Base-by-base conservation (phyloP, 1,140 invertebrate genomes). In the Araneus ventricosus region DNA sequence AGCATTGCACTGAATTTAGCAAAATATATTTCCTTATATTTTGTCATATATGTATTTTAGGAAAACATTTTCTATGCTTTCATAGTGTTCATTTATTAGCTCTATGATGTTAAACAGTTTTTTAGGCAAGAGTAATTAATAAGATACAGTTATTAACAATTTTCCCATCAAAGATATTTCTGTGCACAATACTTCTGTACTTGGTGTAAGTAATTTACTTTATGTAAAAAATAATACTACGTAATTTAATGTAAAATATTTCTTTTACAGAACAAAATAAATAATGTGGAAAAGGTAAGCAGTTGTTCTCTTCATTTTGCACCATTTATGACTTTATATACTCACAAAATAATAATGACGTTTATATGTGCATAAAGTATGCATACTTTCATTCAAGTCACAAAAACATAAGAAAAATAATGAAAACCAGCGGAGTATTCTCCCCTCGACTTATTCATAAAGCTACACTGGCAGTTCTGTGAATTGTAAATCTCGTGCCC, bases 241-340 rank as follows among this genome's bases (percentile, higher is more conserved):
- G 20, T 39, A 86, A 86, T 8, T 34, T 59, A 67, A 87, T 61
- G 52, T 61, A 61, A 61, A 61, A 37, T 87, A 45, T 87, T 87
- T 61, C 85, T 61, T 87, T 61, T 61, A 87, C 52, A 22, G 52
- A 61, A 87, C 59, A 87, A 61, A 52, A 87, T 87, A 87, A 87
- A 59, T 61, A 61, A 61, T 63, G 52, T 37, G 82, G 27, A 10
- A 45, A 84, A 84, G 8, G 30, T 39, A 22, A 30, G 59, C 3
- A 30, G 3, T 27, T n/a, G n/a, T 30, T n/a, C 10, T 20, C 6
- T 6, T n/a, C 6, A 27, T 10, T 67, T 30, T 67, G 27, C 8
- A n/a, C 27, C 7, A n/a, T n/a, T 67, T 67, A 10, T 63, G n/a
- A n/a, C 1, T 30, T 24, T 30, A 14, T 67, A 8, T 67, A 7